Evolutionary conservation across 2,888 invertebrate genomes (phyloP), one percentile per base, ranked within the genome.

Genomic region (Sericinus montela): DNA sequence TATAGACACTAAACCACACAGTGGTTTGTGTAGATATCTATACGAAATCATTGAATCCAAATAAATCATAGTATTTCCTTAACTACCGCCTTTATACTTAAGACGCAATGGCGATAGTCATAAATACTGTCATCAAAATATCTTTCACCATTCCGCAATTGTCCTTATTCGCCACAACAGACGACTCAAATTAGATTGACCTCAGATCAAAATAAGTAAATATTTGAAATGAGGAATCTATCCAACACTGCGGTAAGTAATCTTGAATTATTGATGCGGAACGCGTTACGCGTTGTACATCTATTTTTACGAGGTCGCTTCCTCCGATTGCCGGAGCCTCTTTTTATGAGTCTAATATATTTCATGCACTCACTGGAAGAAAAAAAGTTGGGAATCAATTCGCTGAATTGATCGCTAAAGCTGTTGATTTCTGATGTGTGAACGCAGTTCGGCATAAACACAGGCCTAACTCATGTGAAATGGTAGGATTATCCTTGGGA

Each of bases 251-350:
- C 53, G 53, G 55, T 55, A 56, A 59, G 68, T 85, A 83, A 85
- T 84, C 82, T 77, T 84, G 81, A 85, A 80, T 84, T 85, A 87
- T 84, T 82, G 83, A 86, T 78, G 78, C 71, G 73, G 70, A 72
- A 67, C 67, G 67, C 67, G 72, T 70, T 69, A 68, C 73, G 72
- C 71, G 68, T 56, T 69, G 69, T 76, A 81, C 79, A 79, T 80
- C 77, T 79, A 81, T 77, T 82, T 86, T 87, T 86, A 87, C 76
- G 86, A 82, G 56, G 54, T 48, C 59, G 58, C 55, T 50, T 61
- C 61, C 53, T 58, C 46, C 64, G 64, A 69, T 65, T 65, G 65
- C 62, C 67, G 51, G 57, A 75, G 77, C 73, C 75, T 68, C 76
- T 82, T 86, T 87, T 87, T 87, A 87, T 79, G 70, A 71, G 69